These are phyloP conservation scores for Manacus vitellinus DNA, from an alignment of 2,113 vertebrate genomes.

Conservation along the genomic window DNA sequence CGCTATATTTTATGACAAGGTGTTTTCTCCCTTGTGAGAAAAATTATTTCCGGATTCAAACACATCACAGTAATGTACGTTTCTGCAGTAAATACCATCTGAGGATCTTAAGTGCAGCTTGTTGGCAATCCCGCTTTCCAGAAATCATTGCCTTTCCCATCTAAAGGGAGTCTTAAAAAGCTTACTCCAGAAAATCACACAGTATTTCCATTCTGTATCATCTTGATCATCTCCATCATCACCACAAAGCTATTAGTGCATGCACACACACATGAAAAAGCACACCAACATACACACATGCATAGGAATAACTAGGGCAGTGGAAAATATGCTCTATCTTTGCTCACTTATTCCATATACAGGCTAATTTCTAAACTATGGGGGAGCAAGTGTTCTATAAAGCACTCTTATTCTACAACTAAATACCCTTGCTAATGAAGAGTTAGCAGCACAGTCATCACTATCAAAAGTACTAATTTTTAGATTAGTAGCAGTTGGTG, in stretches of 20 bases:
- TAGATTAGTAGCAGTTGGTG: conserved; percentile 70
- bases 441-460: conserved; percentile 51
- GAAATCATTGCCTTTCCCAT: conserved; percentile 20
- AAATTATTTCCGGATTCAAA: conserved; percentile 54
- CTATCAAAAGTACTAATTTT: conserved; percentile 69
- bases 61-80: not conserved
- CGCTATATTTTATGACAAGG: conserved; percentile 25
- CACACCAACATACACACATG: conserved; percentile 1
- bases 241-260: conserved; percentile 31
- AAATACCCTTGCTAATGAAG: conserved; percentile 45
- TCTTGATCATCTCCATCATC: conserved; percentile 59
- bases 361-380: conserved; percentile 50
- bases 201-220: conserved; percentile 51
- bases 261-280: conserved; percentile 11
- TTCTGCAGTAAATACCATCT: conserved; percentile 37
- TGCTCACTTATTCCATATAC: conserved; percentile 55
- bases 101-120: conserved; percentile 37
- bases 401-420: conserved; percentile 47
- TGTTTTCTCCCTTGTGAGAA: conserved; percentile 24
- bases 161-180: conserved; percentile 13
- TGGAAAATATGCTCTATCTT: conserved; percentile 28
- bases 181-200: conserved; percentile 47
- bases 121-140: conserved; percentile 43
- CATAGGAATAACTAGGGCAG: conserved; percentile 18
- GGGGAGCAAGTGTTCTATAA: conserved; percentile 53